Base-by-base conservation (phyloP, 2,888 invertebrate species). In the Oasisia sp. region DNA sequence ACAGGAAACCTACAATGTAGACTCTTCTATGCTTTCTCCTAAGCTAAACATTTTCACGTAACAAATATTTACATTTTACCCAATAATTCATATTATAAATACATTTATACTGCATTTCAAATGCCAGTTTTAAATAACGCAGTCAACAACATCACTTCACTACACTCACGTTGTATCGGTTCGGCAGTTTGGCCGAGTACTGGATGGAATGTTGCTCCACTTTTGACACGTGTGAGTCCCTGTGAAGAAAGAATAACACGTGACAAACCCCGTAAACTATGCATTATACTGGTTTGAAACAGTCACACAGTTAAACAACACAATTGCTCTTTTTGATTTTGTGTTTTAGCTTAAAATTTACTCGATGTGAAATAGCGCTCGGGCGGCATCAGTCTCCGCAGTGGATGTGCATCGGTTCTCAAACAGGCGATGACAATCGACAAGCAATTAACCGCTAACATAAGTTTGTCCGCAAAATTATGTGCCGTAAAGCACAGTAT, bases 171-270 rank as follows among this genome's bases (percentile, higher is more conserved):
- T 92, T 93, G 90, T 93, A 94, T 92, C 95, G 91, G 89, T 94
- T 93, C 12, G 94, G 94, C 32, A 94, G 93, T 92, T 94, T 94
- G 27, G 94, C 94, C 50, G 94, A 93, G 93, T 94, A 94, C 93
- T 94, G 94, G 91, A 93, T 92, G 44, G 94, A 32, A 91, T 94
- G 94, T 93, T 94, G 94, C 92, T 94, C 74, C 19, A 74, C 19
- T 3, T 7, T 19, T 74, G 27, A 19, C 74, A 74, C 27, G 27
- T 74, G 74, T 74, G 4, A 1, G 5, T 74, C 74, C 74, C 74
- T 74, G 5, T 74, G 27, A 74, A 74, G 74, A n/a, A 74, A 74
- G 3, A n/a, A 27, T 27, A 7, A 27, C 14, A 74, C 27, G 27
- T 19, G 5, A 74, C 74, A 74, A 74, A n/a, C 14, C 50, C 50